Evolutionary conservation across 2,888 invertebrate species (phyloP), one percentile per base, ranked within the genome.

Genomic region (Deroplatys truncata): DNA sequence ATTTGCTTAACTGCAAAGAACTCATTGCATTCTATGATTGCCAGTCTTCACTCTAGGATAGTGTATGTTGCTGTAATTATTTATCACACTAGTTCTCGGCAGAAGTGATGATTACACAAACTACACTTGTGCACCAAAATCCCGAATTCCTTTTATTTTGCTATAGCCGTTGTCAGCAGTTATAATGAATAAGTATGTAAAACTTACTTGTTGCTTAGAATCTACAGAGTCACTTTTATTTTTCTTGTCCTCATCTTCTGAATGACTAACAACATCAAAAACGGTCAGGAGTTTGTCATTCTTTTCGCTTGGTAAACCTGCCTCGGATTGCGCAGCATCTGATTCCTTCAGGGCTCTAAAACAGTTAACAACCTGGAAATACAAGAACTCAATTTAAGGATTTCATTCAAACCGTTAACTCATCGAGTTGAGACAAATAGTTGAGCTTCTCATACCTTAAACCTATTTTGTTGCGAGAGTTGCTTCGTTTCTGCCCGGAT

Each of bases 291-390:
- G 9, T 85, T 84, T 31, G 1, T 85, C n/a, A 84, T 90, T 91
- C 82, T 91, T 88, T 7, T 92, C 91, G 20, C 25, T 20, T 72
- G 56, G 20, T 72, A 25, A 20, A 1, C 56, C 56, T 43, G 43
- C 90, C 9, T 91, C 91, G 83, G 91, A 89, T 88, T 91, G 89
- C 84, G 83, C 86, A 83, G 91, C 90, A 82, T 93, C 92, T 29
- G 93, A 91, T 20, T 86, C 89, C 3, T 84, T 88, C 20, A 95
- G 94, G 31, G 28, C 82, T 82, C 96, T 94, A 90, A 94, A 93
- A 90, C 94, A 95, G 92, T 95, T 96, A 0, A 96, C 94, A 25
- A 96, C 94, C 93, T 95, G 95, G 5, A 89, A 89, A 56, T 25
- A 28, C 5, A 43, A 83, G 7, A 15, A 25, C n/a, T n/a, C 43